Conservation (phyloP, 1,140 invertebrate genomes). For the Drosophila ironensis region DNA sequence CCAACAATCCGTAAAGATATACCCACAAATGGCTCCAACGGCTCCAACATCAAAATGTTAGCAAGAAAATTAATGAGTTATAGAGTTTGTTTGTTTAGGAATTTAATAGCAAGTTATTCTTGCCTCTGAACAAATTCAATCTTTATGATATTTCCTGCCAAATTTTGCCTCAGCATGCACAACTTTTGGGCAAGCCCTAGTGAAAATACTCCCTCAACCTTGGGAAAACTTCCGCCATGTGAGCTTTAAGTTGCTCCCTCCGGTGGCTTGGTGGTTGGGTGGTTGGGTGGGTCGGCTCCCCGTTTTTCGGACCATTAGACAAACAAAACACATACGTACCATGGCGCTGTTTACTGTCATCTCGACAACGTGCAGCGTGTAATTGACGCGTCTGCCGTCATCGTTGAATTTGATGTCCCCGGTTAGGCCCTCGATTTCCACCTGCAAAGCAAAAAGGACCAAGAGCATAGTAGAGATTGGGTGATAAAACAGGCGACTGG, state of each 20-base stretch:
- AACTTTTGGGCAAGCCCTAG: too few relatives aligned
- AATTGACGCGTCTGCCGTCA: slow-evolving; percentile 92
- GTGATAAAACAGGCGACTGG: slow-evolving; percentile 6
- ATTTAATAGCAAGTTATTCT: too few relatives aligned
- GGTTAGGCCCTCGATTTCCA: slow-evolving; percentile 94
- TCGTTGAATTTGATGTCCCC: slow-evolving; percentile 94
- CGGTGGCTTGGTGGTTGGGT: too few relatives aligned
- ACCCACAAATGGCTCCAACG: too few relatives aligned
- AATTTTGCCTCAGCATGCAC: too few relatives aligned
- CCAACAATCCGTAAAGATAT: too few relatives aligned
- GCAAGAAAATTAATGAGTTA: too few relatives aligned
- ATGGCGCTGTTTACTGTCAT: slow-evolving; percentile 86
- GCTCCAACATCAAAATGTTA: too few relatives aligned
- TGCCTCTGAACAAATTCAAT: too few relatives aligned
- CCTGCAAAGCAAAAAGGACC: slow-evolving; percentile 84
- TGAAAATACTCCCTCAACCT: too few relatives aligned
- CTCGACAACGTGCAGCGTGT: slow-evolving; percentile 95
- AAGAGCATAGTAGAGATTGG: not conserved
- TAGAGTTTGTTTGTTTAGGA: too few relatives aligned
- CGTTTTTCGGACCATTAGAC: slow-evolving; percentile 22
- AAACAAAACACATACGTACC: slow-evolving; percentile 38
- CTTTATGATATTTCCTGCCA: too few relatives aligned
- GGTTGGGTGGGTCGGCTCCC: not conserved
- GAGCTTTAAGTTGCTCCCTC: slow-evolving; percentile 16
- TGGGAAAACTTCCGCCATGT: not conserved